Conservation (phyloP, 2,888 invertebrate species). For the Epinotia demarniana region DNA sequence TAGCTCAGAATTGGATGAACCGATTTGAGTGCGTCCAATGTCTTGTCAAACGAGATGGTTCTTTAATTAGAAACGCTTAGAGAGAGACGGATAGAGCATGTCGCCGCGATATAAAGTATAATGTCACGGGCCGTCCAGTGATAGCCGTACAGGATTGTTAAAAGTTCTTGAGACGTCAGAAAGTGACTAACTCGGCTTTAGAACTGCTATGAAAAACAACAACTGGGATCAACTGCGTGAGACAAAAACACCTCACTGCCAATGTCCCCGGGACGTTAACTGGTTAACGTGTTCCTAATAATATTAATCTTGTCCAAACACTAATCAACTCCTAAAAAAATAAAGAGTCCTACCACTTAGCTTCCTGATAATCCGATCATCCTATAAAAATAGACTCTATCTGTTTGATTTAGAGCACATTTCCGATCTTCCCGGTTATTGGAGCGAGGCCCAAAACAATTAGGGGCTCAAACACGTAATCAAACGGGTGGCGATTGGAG, state of each 20-base stretch:
- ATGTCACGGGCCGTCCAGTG: no score
- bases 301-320: constrained; percentile 17
- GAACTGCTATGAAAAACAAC: neutral
- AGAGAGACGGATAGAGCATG: no score
- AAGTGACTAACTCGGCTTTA: neutral
- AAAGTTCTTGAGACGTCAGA: no score
- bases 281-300: neutral
- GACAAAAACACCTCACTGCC: neutral
- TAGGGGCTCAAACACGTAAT: constrained; percentile 20
- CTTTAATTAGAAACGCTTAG: no score
- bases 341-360: neutral
- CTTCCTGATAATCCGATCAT: neutral
- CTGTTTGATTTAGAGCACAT: neutral
- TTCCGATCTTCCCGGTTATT: neutral
- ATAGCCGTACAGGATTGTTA: no score
- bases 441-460: constrained; percentile 13
- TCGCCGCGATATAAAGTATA: no score
- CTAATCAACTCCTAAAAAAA: constrained; percentile 10
- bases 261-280: neutral
- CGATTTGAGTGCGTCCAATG: no score
- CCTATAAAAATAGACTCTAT: neutral
- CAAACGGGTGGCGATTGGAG: constrained; percentile 24
- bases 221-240: neutral
- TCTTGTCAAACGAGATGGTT: no score
- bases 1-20: no score